These are phyloP conservation scores for Acromyrmex echinatior DNA, from an alignment of 1,140 invertebrate species.

Conservation along the genomic window DNA sequence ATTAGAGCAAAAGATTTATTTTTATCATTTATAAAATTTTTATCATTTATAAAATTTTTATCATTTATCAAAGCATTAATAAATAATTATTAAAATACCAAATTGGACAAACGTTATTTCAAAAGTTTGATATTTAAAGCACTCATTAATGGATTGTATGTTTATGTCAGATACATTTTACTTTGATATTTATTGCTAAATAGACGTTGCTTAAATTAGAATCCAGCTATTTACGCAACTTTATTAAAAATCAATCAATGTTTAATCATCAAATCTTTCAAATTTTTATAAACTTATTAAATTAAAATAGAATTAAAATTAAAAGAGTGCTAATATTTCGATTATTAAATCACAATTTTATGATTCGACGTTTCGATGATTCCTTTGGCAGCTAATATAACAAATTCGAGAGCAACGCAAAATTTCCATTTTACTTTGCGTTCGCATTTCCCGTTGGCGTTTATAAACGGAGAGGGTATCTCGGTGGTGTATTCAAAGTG, in stretches of 20 bases:
- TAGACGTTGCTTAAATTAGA: not conserved
- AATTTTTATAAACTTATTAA: not conserved
- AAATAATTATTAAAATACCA: not conserved
- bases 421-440: constrained; percentile 24
- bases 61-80: not conserved
- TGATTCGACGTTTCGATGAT: not conserved
- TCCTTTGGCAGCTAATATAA: not conserved
- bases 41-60: not conserved
- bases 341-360: not conserved
- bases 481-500: constrained; percentile 33
- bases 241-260: not conserved
- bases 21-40: constrained; percentile 4
- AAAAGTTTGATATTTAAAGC: not conserved
- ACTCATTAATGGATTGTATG: not conserved
- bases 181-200: not conserved
- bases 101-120: not conserved
- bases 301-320: not conserved
- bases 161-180: not conserved
- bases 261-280: not conserved
- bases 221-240: not conserved
- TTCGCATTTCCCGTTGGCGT: constrained; percentile 2
- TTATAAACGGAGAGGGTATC: constrained; percentile 20
- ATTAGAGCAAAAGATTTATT: not conserved
- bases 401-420: not conserved
- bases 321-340: not conserved